Conservation (phyloP, 92 coral and sea anemone genomes). For the Zoanthus sansibaricus region DNA sequence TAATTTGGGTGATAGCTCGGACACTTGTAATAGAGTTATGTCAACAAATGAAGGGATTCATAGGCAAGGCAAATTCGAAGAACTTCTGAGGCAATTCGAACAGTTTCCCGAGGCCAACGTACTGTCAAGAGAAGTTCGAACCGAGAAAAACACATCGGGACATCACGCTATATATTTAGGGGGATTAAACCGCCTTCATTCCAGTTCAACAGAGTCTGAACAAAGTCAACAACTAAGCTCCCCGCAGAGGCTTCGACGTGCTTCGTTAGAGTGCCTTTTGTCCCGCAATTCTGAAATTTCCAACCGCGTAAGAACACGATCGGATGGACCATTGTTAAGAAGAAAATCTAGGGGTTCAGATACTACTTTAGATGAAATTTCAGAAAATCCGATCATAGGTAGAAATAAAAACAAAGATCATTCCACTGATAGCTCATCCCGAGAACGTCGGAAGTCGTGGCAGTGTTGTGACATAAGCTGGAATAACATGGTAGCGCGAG, state of each 20-base stretch:
- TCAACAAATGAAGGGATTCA: constrained; percentile 17
- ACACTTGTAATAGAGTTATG: constrained; percentile 22
- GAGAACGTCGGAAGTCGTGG: constrained; percentile 44
- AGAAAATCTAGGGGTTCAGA: background rate
- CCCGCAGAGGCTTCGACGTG: constrained; percentile 39
- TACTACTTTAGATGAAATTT: background rate
- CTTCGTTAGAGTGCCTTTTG: constrained; percentile 39
- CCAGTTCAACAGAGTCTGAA: background rate
- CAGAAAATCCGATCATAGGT: background rate
- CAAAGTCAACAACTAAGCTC: constrained; percentile 12
- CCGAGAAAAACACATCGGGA: background rate
- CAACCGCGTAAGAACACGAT: background rate
- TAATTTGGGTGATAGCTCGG: background rate
- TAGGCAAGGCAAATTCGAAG: constrained; percentile 15
- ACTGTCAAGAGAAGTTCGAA: background rate
- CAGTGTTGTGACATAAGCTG: constrained; percentile 35
- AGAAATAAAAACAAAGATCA: background rate
- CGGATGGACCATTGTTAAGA: background rate
- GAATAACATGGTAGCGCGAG: constrained; percentile 32
- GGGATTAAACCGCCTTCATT: background rate
- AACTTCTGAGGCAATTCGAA: background rate
- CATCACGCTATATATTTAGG: background rate
- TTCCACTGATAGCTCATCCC: background rate
- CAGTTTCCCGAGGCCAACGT: background rate
- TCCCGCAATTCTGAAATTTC: constrained; percentile 10